These are phyloP conservation scores for Sphaerophoria rueppellii DNA, from an alignment of 2,888 invertebrate genomes.

Conservation along the genomic window DNA sequence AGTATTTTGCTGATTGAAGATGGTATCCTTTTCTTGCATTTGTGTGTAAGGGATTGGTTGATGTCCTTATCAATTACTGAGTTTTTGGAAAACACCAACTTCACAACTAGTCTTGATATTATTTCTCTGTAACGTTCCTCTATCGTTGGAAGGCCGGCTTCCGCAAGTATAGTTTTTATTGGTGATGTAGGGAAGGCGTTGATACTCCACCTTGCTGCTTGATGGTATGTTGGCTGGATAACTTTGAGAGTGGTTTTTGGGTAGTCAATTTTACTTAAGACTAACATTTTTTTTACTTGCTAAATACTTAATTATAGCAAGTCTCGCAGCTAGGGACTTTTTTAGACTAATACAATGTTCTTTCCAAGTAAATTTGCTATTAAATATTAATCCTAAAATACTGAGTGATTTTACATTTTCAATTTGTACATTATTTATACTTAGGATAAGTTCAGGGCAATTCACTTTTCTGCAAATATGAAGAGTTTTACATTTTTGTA, in stretches of 20 bases:
- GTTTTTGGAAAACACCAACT: too few relatives aligned
- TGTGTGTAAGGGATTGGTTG: not conserved
- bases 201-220: not conserved
- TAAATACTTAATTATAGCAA: too few relatives aligned
- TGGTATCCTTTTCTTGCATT: not conserved
- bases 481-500: conserved; percentile 7
- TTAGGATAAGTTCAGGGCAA: not conserved
- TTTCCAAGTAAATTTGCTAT: too few relatives aligned
- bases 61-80: not conserved
- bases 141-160: not conserved
- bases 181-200: not conserved
- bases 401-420: too few relatives aligned
- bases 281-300: too few relatives aligned
- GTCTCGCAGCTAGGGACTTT: too few relatives aligned
- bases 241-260: not conserved
- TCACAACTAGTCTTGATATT: not conserved
- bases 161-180: not conserved
- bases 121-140: not conserved
- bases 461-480: conserved; percentile 1
- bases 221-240: not conserved
- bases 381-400: too few relatives aligned
- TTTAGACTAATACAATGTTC: too few relatives aligned
- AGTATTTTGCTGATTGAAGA: too few relatives aligned
- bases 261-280: not conserved
- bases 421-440: too few relatives aligned